phyloP scores from a whole-genome alignment of 2,888 invertebrate species.

The Emmelina monodactyla region DNA sequence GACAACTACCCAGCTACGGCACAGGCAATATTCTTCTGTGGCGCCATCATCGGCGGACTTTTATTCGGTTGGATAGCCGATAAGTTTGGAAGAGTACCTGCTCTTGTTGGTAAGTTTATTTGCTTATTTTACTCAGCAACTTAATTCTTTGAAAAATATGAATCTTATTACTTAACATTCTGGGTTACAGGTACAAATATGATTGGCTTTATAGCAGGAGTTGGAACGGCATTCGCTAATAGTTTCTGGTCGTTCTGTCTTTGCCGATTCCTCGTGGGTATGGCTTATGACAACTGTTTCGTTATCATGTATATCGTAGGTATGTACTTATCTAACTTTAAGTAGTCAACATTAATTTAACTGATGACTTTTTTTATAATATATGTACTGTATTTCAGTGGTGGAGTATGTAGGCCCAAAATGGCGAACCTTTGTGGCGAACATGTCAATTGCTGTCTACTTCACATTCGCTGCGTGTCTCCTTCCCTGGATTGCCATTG shows the following conservation, averaged over 20 bases:
- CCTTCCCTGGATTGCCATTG: conserved; percentile 87
- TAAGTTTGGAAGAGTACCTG: conserved; percentile 83
- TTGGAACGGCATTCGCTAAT: conserved; percentile 75
- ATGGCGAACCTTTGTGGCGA: conserved; percentile 90
- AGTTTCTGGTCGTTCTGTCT: conserved; percentile 83
- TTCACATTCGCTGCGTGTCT: conserved; percentile 83
- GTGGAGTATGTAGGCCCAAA: conserved; percentile 88
- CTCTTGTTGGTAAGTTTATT: conserved; percentile 71
- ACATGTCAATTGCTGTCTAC: conserved; percentile 89
- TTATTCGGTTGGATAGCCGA: conserved; percentile 89
- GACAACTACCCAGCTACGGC: conserved; percentile 78
- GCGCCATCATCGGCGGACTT: conserved; percentile 83
- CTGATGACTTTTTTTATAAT: too few species aligned
- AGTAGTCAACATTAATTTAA: too few species aligned
- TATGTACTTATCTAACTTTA: conserved; percentile 61
- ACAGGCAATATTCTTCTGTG: conserved; percentile 85
- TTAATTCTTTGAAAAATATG: neutral
- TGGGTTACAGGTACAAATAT: conserved; percentile 70
- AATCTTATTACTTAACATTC: neutral
- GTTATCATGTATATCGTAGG: conserved; percentile 92
- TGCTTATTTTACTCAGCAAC: neutral
- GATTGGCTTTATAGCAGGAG: conserved; percentile 72
- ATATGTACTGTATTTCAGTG: conserved; percentile 70
- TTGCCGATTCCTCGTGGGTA: conserved; percentile 85
- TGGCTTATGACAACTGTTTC: conserved; percentile 90